Percentiles rank a stretch among this genome's conserved stretches.
Conservation (phyloP, 1,140 invertebrate species). For the Sminthurides bifidus region DNA sequence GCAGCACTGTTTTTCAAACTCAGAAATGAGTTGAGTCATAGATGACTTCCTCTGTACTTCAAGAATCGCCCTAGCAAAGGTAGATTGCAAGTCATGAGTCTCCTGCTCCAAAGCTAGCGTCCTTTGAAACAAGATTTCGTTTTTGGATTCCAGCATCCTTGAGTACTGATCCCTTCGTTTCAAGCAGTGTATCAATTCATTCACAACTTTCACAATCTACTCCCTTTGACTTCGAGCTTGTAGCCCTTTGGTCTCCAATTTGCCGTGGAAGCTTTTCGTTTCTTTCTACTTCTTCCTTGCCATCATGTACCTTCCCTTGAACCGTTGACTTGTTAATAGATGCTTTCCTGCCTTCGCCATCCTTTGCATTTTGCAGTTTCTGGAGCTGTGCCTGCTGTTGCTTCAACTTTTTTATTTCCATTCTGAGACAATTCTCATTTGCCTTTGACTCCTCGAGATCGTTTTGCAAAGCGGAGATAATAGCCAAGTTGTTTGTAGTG, state of each 20-base stretch:
- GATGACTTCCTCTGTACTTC: conserved; percentile 74
- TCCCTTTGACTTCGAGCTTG: background rate
- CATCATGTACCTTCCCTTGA: conserved; percentile 1
- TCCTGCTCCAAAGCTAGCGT: conserved; percentile 50
- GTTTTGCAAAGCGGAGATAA: conserved; percentile 69
- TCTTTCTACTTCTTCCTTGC: background rate
- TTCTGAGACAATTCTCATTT: conserved; percentile 56
- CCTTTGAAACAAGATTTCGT: conserved; percentile 18
- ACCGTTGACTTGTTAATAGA: background rate
- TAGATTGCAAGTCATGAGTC: conserved; percentile 61
- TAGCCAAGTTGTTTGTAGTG: conserved; percentile 73
- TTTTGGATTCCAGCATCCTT: conserved; percentile 7
- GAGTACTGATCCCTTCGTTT: conserved; percentile 15
- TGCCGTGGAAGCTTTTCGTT: background rate
- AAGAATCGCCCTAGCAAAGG: conserved; percentile 66
- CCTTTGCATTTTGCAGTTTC: background rate
- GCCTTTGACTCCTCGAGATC: conserved; percentile 73
- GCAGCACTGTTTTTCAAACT: conserved; percentile 51
- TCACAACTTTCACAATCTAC: background rate
- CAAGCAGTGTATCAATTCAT: conserved; percentile 4
- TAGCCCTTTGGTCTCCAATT: background rate
- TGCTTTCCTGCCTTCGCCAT: background rate
- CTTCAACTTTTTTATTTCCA: conserved; percentile 7
- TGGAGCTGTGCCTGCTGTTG: background rate
- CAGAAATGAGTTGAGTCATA: conserved; percentile 58